Percentiles rank a stretch among this genome's conserved stretches.
These are phyloP conservation scores for Tanytarsus gracilentus DNA, from an alignment of 2,888 invertebrate genomes.

Conservation along the genomic window DNA sequence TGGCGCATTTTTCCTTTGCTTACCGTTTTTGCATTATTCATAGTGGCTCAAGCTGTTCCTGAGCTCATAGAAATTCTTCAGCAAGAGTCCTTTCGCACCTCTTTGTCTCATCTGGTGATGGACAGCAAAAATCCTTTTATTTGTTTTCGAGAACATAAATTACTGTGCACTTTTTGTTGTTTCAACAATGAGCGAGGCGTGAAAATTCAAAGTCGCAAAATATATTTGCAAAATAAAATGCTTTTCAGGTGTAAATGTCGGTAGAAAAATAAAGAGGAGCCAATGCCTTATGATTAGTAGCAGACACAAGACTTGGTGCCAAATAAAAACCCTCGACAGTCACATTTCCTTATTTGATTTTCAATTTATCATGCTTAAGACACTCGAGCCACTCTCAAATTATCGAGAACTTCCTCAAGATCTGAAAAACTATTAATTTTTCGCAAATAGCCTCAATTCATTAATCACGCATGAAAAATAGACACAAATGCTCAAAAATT, in stretches of 20 bases:
- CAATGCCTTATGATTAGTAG: not conserved
- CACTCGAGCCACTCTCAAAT: not conserved
- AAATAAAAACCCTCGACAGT: not conserved
- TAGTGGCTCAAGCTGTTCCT: constrained; percentile 16
- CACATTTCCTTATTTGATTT: constrained; percentile 15
- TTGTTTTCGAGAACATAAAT: constrained; percentile 8
- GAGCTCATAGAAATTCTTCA: not conserved
- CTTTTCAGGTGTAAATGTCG: not conserved
- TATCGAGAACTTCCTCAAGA: too few species aligned
- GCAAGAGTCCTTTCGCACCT: too few species aligned
- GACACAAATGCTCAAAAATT: not conserved
- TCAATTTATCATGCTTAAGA: constrained; percentile 21
- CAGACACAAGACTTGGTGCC: not conserved
- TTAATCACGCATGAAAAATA: not conserved
- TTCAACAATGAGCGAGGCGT: constrained; percentile 13
- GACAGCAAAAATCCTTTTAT: constrained; percentile 8
- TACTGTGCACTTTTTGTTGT: not conserved
- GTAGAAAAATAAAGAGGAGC: not conserved
- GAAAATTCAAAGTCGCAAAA: constrained; percentile 10
- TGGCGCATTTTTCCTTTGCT: constrained; percentile 21
- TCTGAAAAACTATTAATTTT: too few species aligned
- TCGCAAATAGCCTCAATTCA: constrained; percentile 16
- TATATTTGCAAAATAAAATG: not conserved
- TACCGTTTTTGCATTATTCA: constrained; percentile 15
- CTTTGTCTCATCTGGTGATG: not conserved